Percentiles rank a stretch among this genome's conserved stretches.
phyloP scores from a whole-genome alignment of 2,113 vertebrate species.

The Perca fluviatilis region DNA sequence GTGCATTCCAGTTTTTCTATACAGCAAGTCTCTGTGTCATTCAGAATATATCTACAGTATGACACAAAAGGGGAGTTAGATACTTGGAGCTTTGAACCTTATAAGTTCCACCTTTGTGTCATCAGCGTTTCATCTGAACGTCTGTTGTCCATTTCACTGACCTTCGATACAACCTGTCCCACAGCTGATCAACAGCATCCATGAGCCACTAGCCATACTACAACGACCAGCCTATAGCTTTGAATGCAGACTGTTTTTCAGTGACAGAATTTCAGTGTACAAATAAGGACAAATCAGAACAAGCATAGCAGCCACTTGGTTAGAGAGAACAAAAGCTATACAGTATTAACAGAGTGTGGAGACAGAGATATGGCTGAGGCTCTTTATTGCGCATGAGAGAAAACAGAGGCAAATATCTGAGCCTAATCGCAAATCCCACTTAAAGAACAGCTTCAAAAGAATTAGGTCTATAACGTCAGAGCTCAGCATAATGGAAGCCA shows the following conservation, averaged over 20 bases:
- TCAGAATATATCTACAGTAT: background rate
- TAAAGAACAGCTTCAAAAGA: conserved; percentile 62
- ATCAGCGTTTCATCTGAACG: background rate
- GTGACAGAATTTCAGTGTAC: background rate
- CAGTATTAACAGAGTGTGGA: conserved; percentile 2
- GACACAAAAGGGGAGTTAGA: background rate
- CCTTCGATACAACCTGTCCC: conserved; percentile 1
- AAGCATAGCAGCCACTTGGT: conserved; percentile 10
- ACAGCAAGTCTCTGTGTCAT: background rate
- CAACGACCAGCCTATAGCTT: conserved; percentile 33
- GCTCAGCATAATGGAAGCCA: conserved; percentile 57
- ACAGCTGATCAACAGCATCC: conserved; percentile 22
- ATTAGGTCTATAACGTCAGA: conserved; percentile 57
- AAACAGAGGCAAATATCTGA: conserved; percentile 57
- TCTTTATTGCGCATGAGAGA: conserved; percentile 46
- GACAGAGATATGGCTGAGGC: conserved; percentile 7
- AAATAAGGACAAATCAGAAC: conserved; percentile 32
- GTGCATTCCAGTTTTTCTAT: background rate
- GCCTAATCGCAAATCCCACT: conserved; percentile 56
- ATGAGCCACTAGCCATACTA: background rate
- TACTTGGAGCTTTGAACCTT: background rate
- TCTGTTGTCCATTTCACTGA: background rate
- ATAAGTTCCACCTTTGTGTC: conserved; percentile 7
- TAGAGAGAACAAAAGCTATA: conserved; percentile 11
- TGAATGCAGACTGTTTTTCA: conserved; percentile 14